These are phyloP conservation scores for Fregetta grallaria DNA, from an alignment of 2,113 vertebrate genomes.

Conservation along the genomic window DNA sequence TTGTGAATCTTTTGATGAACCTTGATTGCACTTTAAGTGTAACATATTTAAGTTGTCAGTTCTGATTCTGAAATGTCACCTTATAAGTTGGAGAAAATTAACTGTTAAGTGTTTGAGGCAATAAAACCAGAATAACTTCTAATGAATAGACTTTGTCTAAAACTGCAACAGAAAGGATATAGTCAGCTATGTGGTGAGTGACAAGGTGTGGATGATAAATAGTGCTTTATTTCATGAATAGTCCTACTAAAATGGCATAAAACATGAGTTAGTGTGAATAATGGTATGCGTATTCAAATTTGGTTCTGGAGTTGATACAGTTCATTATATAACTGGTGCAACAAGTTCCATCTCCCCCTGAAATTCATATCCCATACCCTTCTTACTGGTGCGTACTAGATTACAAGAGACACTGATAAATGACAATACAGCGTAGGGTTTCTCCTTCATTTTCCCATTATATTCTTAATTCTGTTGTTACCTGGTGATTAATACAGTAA, in stretches of 20 bases:
- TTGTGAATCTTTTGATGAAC: background rate
- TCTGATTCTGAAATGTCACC: constrained; percentile 1
- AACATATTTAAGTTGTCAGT: constrained; percentile 6
- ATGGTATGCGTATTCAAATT: background rate
- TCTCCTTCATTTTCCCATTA: background rate
- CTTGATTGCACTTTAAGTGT: background rate
- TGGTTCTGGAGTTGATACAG: background rate
- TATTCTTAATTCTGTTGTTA: background rate
- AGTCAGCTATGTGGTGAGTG: background rate
- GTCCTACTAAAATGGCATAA: constrained; percentile 27
- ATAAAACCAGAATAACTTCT: constrained; percentile 1
- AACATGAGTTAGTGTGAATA: background rate
- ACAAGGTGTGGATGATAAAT: constrained; percentile 24
- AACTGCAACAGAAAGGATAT: background rate
- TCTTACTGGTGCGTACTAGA: background rate
- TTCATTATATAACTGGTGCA: constrained; percentile 27
- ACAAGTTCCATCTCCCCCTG: background rate
- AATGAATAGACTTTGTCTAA: constrained; percentile 32
- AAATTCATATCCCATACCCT: background rate
- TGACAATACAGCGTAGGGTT: background rate
- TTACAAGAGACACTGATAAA: background rate
- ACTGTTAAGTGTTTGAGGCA: background rate
- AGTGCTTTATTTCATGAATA: background rate
- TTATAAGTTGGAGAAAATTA: background rate
- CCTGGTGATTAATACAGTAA: background rate